Percentiles rank a stretch among this genome's conserved stretches.
phyloP scores from a whole-genome alignment of 2,888 invertebrate species.

The Lymantria monacha region DNA sequence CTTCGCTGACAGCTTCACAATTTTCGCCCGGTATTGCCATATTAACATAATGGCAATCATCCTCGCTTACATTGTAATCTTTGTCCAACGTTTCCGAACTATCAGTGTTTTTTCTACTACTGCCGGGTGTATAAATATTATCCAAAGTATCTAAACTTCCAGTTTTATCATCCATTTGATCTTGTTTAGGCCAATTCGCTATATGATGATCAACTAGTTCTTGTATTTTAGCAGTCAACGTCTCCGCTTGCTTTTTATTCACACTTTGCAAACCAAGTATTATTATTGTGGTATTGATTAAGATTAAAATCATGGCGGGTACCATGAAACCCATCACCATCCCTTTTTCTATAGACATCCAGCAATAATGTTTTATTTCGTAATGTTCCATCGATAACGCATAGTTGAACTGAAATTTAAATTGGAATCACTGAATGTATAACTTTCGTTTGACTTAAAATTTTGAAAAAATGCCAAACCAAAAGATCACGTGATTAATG shows the following conservation, averaged over 20 bases:
- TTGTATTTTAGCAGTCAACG: slow-evolving; percentile 70
- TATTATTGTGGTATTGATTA: slow-evolving; percentile 84
- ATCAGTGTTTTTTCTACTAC: slow-evolving; percentile 71
- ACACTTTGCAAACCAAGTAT: slow-evolving; percentile 79
- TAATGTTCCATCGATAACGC: slow-evolving; percentile 86
- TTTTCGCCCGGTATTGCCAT: slow-evolving; percentile 43
- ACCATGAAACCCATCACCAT: slow-evolving; percentile 90
- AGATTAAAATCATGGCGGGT: slow-evolving; percentile 85
- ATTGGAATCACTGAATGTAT: not conserved
- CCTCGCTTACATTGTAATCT: slow-evolving; percentile 64
- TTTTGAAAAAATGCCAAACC: too few species aligned
- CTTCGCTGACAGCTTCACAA: slow-evolving; percentile 56
- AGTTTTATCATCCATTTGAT: slow-evolving; percentile 48
- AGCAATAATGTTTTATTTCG: slow-evolving; percentile 88
- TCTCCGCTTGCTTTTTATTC: slow-evolving; percentile 71
- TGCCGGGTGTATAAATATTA: slow-evolving; percentile 62
- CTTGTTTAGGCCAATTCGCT: slow-evolving; percentile 64
- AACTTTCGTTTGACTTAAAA: too few species aligned
- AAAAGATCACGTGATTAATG: too few species aligned
- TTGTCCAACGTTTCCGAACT: slow-evolving; percentile 70
- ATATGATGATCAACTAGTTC: slow-evolving; percentile 70
- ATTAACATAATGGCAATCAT: slow-evolving; percentile 64
- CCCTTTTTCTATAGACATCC: slow-evolving; percentile 89
- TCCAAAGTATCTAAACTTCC: slow-evolving; percentile 65
- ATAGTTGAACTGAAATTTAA: slow-evolving; percentile 82